Percentiles rank a stretch among this genome's conserved stretches.
phyloP scores from a whole-genome alignment of 2,888 invertebrate genomes.

The Hoplodrina ambigua region DNA sequence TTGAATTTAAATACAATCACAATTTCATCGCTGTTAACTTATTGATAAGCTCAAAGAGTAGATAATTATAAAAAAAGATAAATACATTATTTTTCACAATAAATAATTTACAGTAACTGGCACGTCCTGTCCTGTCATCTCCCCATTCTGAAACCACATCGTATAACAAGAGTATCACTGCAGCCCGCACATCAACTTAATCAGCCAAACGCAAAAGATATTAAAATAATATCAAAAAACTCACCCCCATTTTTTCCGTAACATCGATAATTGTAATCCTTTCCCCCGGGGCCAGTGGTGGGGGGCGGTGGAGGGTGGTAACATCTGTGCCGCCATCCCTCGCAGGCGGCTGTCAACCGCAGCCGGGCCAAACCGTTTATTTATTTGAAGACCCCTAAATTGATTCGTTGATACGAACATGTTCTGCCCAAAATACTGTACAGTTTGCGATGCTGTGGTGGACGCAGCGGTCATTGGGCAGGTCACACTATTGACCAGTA shows the following conservation, averaged over 20 bases:
- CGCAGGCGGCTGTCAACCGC: slow-evolving; percentile 85
- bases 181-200: slow-evolving; percentile 27
- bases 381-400: slow-evolving; percentile 81
- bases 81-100: no score
- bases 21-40: no score
- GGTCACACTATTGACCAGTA: no score
- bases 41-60: no score
- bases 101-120: no score
- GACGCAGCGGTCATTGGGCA: not conserved
- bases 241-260: slow-evolving; percentile 56
- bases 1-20: no score
- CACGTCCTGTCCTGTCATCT: not conserved
- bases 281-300: slow-evolving; percentile 53
- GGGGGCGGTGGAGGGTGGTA: slow-evolving; percentile 63
- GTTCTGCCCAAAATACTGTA: slow-evolving; percentile 59
- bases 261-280: slow-evolving; percentile 77
- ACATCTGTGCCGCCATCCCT: slow-evolving; percentile 84
- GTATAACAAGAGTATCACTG: not conserved
- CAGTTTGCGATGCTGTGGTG: slow-evolving; percentile 6
- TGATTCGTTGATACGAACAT: slow-evolving; percentile 82
- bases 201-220: slow-evolving; percentile 54
- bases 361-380: slow-evolving; percentile 76
- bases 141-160: not conserved
- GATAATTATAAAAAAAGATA: no score
- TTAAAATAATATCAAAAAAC: slow-evolving; percentile 57